Evolutionary conservation across 1,140 invertebrate genomes (phyloP).

Genomic region (Bombus affinis): DNA sequence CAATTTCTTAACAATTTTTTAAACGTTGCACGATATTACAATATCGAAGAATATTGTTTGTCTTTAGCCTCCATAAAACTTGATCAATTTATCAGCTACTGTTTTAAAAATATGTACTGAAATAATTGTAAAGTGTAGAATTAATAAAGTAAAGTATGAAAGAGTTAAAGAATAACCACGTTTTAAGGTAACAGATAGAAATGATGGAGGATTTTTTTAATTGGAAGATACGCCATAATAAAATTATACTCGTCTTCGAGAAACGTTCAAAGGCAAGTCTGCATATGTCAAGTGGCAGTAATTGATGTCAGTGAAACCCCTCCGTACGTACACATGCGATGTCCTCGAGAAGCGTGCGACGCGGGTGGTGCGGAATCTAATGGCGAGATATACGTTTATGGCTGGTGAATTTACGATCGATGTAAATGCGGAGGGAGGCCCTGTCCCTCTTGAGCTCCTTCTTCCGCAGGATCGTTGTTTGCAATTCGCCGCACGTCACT

Average conservation of each 20-base stretch:
- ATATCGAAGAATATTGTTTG: too few relatives aligned
- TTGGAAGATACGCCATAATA: background rate
- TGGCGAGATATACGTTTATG: constrained; percentile 59
- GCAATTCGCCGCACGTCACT: constrained; percentile 45
- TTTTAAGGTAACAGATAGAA: background rate
- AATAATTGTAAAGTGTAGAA: too few relatives aligned
- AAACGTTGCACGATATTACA: too few relatives aligned
- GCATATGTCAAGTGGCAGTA: constrained; percentile 28
- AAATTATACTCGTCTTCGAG: background rate
- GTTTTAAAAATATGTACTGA: too few relatives aligned
- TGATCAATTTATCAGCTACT: too few relatives aligned
- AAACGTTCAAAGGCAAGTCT: background rate
- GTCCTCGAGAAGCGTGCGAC: constrained; percentile 20
- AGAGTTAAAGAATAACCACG: background rate
- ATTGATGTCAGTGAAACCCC: constrained; percentile 46
- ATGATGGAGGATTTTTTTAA: background rate
- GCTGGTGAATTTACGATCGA: constrained; percentile 55
- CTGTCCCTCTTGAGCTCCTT: constrained; percentile 29
- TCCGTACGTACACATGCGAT: background rate
- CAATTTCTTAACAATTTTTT: too few relatives aligned
- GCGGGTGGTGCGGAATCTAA: constrained; percentile 51
- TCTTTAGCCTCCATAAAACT: too few relatives aligned
- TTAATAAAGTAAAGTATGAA: too few relatives aligned
- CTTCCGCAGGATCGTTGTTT: constrained; percentile 43
- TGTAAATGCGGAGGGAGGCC: constrained; percentile 40